Base-by-base conservation (phyloP, 1,140 invertebrate species). In the Heterodera schachtii region DNA sequence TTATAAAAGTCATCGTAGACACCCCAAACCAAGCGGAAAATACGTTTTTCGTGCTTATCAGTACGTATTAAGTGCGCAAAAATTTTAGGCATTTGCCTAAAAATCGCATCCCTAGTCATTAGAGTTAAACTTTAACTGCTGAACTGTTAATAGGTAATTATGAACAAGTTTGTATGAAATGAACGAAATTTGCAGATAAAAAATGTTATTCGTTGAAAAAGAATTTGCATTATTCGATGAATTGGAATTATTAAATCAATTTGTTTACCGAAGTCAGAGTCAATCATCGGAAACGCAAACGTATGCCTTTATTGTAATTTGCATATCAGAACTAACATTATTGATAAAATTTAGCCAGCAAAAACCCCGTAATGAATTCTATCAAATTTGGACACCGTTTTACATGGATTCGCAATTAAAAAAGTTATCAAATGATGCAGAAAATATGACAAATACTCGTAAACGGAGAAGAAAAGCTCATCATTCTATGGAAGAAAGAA, bases 351-450 rank as follows among this genome's bases (percentile, higher is more conserved):
- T 74, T 83, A 49, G 43, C 21, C 43, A 41, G 31, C 19, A 44
- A 78, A 66, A 49, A 31, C 13, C 57, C 0, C 21, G 66, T 19
- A 19, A 64, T 64, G 57, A 64, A 19, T 82, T 78, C 67, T 78
- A 82, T 21, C 47, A 81, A 60, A 81, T 81, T 81, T 43, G 43
- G 57, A 47, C 81, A n/a, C 73, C 83, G 7, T 84, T 84, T 84
- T 47, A 57, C 6, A 84, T 84, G 83, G 64, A 84, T 52, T 71
- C 75, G 8, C 82, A 79, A 44, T 11, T 49, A 11, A 66, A 66
- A 31, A 78, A 78, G 16, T 78, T 57, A 66, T 19, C 46, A 43
- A 49, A 57, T 76, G 75, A 76, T 19, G 66, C n/a, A 60, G 2
- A n/a, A 9, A 44, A 43, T 19, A 41, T 5, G 3, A 52, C 21